Base-by-base conservation (phyloP, 2,113 vertebrate species). In the Triplophysa dalaica region DNA sequence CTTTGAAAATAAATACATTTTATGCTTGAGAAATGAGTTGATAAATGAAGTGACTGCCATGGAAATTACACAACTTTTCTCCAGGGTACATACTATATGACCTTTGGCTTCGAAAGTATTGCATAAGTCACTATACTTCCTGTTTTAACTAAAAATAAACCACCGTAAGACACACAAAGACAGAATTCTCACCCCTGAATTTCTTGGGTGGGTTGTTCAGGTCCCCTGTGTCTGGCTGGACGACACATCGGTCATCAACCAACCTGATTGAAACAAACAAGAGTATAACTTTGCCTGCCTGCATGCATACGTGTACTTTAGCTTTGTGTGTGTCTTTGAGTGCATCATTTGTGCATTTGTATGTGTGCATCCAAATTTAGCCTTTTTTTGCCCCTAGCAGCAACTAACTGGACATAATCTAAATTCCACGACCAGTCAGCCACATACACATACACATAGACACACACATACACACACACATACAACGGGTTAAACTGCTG, bases 161-260 rank as follows among this genome's bases (percentile, higher is more conserved):
- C 63, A 64, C 62, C 16, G 12, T 26, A 76, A 72, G 26, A 63
- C 29, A 81, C 60, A 75, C 66, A 69, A 76, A 82, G 48, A 76
- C 56, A 52, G 62, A 29, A 45, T 45, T 11, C 29, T 94, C 91
- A 99, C 98, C 98, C 95, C 98, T 85, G 89, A 99, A 99, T 89
- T 99, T 99, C 91, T 99, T 99, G 3, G 98, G 98, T 56, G 98
- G 98, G 81, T 95, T 99, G 91, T 94, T 96, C 81, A 99, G 95
- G 90, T 99, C 97, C 10, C 98, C 98, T 0, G 97, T 91, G 79
- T 98, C 96, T 33, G 98, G 98, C 90, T 99, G 97, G 7, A 99
- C 96, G 8, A 99, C 97, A 82, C 97, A 98, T n/a, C 98, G 93
- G 81, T 99, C 98, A 87, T 99, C 98, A 80, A 99, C 98, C 88